Base-by-base conservation (phyloP, 2,888 invertebrate species). In the Philereme transversata region DNA sequence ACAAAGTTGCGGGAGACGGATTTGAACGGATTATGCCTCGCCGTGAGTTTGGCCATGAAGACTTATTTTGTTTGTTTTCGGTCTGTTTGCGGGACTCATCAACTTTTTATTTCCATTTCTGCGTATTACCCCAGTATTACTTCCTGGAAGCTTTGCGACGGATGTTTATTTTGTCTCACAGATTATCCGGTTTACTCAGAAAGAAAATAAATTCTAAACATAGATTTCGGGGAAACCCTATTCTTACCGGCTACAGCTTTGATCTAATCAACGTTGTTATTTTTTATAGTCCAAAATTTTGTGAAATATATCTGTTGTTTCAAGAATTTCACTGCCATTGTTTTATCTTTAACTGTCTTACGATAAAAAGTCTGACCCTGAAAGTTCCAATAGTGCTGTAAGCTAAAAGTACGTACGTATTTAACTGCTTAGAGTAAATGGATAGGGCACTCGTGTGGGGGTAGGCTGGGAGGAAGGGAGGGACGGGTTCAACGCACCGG, bases 401-500 rank as follows among this genome's bases (percentile, higher is more conserved):
- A 33, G 38, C 60, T 64, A 58, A 46, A 66, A 51, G 56, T 51
- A 55, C 44, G 50, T 67, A 65, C 40, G 45, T 61, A 58, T 67
- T 59, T 64, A 62, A 62, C 62, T 53, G 65, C 72, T 58, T 47
- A 53, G 51, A 62, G 59, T 75, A 71, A 74, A 73, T 69, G 72
- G 73, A 71, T 67, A 72, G 71, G 73, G 71, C 73, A 67, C 66
- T 57, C 62, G 51, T 57, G 60, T 57, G 69, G 71, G 72, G 76
- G 72, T 72, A 69, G 74, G 68, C 52, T 74, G 79, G 75, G 80
- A 80, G 77, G 79, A 56, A 70, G 65, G 73, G n/a, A n/a, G 72
- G 83, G 79, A 79, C 74, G 79, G 81, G 90, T 85, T 91, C 90
- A 90, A 88, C 84, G 91, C 87, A 89, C 90, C 90, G 90, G 90